Evolutionary conservation across 1,140 invertebrate genomes (phyloP).

Genomic region (Aphaenogaster floridana): DNA sequence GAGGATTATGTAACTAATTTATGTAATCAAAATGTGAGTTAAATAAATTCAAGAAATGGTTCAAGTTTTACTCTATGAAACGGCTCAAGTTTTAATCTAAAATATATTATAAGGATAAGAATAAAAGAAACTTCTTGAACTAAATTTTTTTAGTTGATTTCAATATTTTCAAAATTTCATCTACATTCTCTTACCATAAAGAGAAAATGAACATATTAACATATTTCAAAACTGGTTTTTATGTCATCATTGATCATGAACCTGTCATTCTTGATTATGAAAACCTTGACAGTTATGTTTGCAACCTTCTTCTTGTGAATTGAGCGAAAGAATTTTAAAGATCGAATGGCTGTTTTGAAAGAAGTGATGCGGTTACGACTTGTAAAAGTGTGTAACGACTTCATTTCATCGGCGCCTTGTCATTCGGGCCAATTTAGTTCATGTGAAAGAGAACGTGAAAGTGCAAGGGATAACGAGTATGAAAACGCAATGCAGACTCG

Average conservation of each 20-base stretch:
- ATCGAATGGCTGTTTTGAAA: background rate
- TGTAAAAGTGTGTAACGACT: background rate
- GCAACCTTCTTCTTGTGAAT: background rate
- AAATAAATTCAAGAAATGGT: too few species aligned
- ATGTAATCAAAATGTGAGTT: too few species aligned
- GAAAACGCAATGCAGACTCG: background rate
- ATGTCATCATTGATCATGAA: background rate
- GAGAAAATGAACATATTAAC: background rate
- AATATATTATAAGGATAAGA: background rate
- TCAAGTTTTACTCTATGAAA: too few species aligned
- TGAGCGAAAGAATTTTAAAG: background rate
- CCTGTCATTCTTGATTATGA: constrained; percentile 7
- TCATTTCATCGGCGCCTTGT: background rate
- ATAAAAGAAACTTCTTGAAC: background rate
- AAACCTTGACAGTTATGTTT: background rate
- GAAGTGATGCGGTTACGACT: background rate
- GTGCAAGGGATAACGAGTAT: background rate
- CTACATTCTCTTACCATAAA: background rate
- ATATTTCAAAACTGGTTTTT: background rate
- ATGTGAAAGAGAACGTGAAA: background rate
- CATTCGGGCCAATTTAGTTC: constrained; percentile 9
- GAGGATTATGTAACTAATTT: too few species aligned
- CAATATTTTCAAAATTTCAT: background rate
- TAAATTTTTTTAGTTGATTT: background rate
- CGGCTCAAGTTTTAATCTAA: background rate